Evolutionary conservation across 1,140 invertebrate genomes (phyloP).

Genomic region (Penaeus chinensis): DNA sequence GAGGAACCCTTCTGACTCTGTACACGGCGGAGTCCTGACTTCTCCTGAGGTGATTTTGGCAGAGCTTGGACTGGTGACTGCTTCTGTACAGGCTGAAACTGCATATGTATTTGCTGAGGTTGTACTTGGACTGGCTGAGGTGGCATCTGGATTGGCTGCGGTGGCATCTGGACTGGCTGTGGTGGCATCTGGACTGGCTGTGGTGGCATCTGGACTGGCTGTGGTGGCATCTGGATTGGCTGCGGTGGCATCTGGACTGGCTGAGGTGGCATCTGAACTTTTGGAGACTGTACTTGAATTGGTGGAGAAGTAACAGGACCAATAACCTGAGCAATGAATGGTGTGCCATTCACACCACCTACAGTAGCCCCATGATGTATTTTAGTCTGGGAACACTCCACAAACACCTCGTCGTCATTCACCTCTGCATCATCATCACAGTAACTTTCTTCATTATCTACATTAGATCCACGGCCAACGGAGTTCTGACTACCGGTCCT

Average conservation of each 20-base stretch:
- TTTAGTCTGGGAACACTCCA: slow-evolving; percentile 5
- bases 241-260: no score
- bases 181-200: no score
- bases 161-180: no score
- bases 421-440: slow-evolving; percentile 54
- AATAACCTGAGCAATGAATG: slow-evolving; percentile 1
- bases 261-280: no score
- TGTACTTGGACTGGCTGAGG: no score
- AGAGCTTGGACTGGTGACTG: background rate
- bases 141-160: no score
- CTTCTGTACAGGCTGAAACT: no score
- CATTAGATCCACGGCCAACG: slow-evolving; percentile 29
- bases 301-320: slow-evolving; percentile 8
- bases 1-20: slow-evolving; percentile 24
- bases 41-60: background rate
- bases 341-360: slow-evolving; percentile 17
- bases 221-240: no score
- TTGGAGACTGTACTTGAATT: background rate
- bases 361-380: slow-evolving; percentile 9
- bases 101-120: no score
- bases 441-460: slow-evolving; percentile 45
- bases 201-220: no score
- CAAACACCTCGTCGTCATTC: slow-evolving; percentile 62
- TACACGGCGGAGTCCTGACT: slow-evolving; percentile 25
- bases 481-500: slow-evolving; percentile 55